A percentile compares a stretch with the other conserved stretches of the same genome.
These are phyloP conservation scores for Eulemur macaco DNA, from an alignment of 2,113 vertebrate species.

Conservation along the genomic window DNA sequence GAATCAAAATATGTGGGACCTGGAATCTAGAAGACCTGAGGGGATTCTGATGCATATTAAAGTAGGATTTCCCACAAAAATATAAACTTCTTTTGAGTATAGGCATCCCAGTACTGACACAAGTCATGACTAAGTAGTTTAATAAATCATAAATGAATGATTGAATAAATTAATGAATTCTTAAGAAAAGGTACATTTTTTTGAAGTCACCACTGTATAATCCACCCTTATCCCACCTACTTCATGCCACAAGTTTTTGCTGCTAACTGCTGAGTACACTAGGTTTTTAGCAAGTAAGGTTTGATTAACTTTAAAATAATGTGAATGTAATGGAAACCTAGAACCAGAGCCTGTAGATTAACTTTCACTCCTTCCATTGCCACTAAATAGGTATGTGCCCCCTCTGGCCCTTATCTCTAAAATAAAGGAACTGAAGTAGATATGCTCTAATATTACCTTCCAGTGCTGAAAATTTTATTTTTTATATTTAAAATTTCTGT, in stretches of 20 bases:
- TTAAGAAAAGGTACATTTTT: not conserved
- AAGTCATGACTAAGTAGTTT: not conserved
- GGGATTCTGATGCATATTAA: not conserved
- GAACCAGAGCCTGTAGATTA: not conserved
- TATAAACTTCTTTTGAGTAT: not conserved
- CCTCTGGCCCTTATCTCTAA: not conserved
- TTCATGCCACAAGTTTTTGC: not conserved
- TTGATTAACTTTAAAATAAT: not conserved
- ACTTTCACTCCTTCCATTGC: not conserved
- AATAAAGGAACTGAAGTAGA: not conserved
- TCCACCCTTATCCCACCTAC: not conserved
- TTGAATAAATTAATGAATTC: not conserved
- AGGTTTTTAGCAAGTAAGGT: not conserved
- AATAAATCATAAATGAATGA: not conserved
- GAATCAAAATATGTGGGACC: not conserved
- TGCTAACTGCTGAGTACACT: not conserved
- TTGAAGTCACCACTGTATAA: not conserved
- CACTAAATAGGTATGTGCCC: not conserved
- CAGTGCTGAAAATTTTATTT: not conserved
- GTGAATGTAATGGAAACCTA: not conserved
- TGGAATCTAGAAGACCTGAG: not conserved
- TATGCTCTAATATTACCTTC: not conserved
- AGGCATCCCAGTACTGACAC: not conserved
- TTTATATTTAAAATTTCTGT: conserved; percentile 1
- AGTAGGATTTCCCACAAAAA: not conserved